phyloP scores from a whole-genome alignment of 2,888 invertebrate genomes.

The Noctua comes region DNA sequence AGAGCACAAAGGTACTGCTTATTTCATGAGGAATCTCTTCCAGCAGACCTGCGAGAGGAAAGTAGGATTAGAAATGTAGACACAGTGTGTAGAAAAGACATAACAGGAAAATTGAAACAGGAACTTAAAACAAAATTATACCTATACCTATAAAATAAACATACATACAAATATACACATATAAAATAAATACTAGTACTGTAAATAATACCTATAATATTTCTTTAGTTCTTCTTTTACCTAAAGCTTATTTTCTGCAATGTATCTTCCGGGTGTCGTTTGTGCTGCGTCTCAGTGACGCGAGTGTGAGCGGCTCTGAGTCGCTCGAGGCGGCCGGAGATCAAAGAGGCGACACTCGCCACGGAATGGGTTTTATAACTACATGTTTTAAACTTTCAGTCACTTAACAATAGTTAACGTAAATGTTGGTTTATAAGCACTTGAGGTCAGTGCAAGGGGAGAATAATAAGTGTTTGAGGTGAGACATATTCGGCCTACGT shows the following conservation, averaged over 20 bases:
- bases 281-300: not conserved
- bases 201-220: too few species aligned
- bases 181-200: too few species aligned
- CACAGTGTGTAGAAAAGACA: too few species aligned
- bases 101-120: too few species aligned
- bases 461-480: not conserved
- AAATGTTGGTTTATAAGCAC: not conserved
- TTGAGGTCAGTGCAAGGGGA: not conserved
- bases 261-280: not conserved
- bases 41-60: too few species aligned
- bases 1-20: too few species aligned
- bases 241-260: not conserved
- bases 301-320: not conserved
- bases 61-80: too few species aligned
- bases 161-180: too few species aligned
- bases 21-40: too few species aligned
- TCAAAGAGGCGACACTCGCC: slow-evolving; percentile 5
- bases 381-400: not conserved
- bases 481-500: not conserved
- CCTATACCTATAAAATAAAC: too few species aligned
- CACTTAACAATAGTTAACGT: not conserved
- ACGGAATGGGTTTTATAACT: slow-evolving; percentile 13
- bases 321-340: slow-evolving; percentile 10
- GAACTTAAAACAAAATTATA: too few species aligned
- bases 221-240: too few species aligned